A percentile compares a stretch with the other conserved stretches of the same genome.
Evolutionary conservation across 2,113 vertebrate genomes (phyloP).

Genomic region (Camelus bactrianus): DNA sequence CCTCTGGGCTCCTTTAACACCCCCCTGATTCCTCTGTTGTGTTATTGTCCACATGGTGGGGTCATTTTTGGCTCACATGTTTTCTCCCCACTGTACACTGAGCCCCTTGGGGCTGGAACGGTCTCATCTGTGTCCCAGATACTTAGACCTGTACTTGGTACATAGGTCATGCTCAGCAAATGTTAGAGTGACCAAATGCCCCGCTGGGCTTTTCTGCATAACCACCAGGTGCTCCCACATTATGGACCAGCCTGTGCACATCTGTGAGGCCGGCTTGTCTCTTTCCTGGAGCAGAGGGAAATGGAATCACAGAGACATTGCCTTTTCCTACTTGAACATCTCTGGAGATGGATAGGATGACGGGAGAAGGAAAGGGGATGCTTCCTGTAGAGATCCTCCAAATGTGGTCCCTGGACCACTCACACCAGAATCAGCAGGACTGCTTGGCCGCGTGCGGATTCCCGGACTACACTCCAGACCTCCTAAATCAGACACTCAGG

Average conservation of each 20-base stretch:
- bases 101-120: neutral
- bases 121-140: neutral
- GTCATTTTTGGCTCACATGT: neutral
- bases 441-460: neutral
- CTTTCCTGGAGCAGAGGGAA: neutral
- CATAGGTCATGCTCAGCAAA: neutral
- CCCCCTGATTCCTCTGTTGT: accelerated
- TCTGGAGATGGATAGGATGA: neutral
- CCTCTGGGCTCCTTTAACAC: too few species aligned
- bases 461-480: neutral
- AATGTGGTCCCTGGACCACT: neutral
- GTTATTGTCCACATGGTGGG: neutral
- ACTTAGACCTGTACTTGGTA: neutral
- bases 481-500: neutral
- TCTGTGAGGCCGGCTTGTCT: neutral
- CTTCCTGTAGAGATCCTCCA: neutral
- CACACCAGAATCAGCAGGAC: neutral
- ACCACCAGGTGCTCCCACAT: neutral
- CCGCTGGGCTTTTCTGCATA: neutral
- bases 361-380: neutral
- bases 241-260: accelerated
- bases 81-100: neutral
- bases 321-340: neutral
- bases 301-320: neutral
- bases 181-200: neutral